Base-by-base conservation (phyloP, 2,113 vertebrate genomes). In the Paedocypris sp. region DNA sequence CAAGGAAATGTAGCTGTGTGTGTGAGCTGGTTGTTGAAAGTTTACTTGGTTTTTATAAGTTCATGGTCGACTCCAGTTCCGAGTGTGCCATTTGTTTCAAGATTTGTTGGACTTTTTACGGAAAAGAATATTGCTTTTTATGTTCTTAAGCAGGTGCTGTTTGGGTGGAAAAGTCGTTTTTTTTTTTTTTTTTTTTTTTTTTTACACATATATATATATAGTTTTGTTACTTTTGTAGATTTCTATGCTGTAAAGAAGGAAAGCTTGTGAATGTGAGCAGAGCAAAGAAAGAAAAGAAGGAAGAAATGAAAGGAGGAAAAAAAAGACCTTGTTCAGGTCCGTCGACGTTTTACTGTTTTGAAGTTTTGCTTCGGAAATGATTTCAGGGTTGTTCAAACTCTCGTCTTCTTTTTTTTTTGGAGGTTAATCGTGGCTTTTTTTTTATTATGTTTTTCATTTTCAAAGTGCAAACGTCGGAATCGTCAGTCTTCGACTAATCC, bases 51-150 rank as follows among this genome's bases (percentile, higher is more conserved):
- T 7, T 51, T 68, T 72, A 61, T 59, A 64, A 72, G 60, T 85
- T 75, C 45, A 47, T 71, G 73, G 59, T 73, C 71, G 73, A 84
- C 83, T 82, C 79, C 77, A 85, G 69, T 69, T 74, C 66, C 68
- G 71, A 57, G 50, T 81, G 81, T 85, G 82, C 80, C 82, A 85
- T 81, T 60, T 79, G 68, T 83, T 60, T 76, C 75, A 75, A 77
- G 75, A 68, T 81, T 77, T 23, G 33, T 64, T 67, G 19, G 32
- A 46, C 41, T 70, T 76, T 29, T 62, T 71, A 50, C 70, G 73
- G 29, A 42, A n/a, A 52, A 36, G 11, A 12, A 31, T 51, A 43
- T 63, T 71, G 77, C 77, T 57, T 71, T 70, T 76, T 28, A 65
- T 70, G 38, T 70, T 75, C 72, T 62, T 64, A 77, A 69, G 77